Evolutionary conservation across 2,113 vertebrate genomes (phyloP).

Genomic region (Naja naja): DNA sequence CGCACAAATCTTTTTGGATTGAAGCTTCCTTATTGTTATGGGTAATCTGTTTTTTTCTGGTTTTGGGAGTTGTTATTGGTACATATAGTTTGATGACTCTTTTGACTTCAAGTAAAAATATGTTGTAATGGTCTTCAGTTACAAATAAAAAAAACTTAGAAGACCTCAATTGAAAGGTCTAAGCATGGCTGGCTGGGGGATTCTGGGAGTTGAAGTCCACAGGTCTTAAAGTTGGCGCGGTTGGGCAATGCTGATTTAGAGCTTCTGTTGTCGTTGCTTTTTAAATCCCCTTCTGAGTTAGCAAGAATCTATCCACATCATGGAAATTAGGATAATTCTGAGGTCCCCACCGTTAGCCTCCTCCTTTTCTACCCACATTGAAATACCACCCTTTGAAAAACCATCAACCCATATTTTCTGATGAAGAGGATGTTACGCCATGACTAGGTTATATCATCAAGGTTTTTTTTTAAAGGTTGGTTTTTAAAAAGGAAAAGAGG

Average conservation of each 20-base stretch:
- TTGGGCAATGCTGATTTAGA: neutral
- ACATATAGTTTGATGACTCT: no score
- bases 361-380: neutral
- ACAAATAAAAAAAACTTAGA: no score
- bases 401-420: neutral
- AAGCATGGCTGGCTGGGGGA: no score
- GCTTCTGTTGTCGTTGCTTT: neutral
- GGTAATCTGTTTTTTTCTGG: no score
- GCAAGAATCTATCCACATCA: neutral
- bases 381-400: neutral
- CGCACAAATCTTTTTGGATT: no score
- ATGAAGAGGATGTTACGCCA: neutral
- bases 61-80: no score
- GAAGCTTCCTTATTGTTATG: no score
- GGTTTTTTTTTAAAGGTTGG: neutral
- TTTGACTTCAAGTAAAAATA: no score
- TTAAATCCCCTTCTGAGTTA: conserved; percentile 5
- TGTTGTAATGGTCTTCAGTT: no score
- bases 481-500: neutral
- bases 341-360: neutral
- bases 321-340: neutral
- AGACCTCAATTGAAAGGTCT: no score
- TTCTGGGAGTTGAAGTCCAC: no score
- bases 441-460: neutral
- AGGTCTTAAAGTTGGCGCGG: no score